Base-by-base conservation (phyloP, 2,797 vertebrate genomes). In the Somateria mollissima region DNA sequence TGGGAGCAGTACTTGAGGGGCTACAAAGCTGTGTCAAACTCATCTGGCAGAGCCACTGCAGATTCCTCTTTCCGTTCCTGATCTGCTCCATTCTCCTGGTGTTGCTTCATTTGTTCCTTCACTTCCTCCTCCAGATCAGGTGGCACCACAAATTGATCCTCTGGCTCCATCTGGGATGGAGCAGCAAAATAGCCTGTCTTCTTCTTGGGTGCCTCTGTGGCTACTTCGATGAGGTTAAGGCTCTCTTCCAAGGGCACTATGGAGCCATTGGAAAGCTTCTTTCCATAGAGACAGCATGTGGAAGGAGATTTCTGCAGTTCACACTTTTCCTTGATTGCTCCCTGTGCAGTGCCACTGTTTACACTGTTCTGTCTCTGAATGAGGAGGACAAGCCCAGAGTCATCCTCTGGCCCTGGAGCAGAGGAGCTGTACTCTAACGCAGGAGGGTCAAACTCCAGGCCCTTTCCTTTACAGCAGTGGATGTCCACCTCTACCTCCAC, bases 401-500 rank as follows among this genome's bases (percentile, higher is more conserved):
- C 97, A 66, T 98, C 97, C 84, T 98, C 98, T 12, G 95, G 90
- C 45, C 84, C 92, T 1, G 96, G 77, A 79, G 75, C 51, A 57
- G 94, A 79, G 79, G 97, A 96, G 13, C 75, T 78, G 77, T 98
- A 97, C 47, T 96, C 97, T 45, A 96, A 94, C 84, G 92, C 97
- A 49, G 98, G 97, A 2, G 91, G 90, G 60, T 97, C 96, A 43
- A 95, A 97, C 25, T 98, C 98, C 5, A 98, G 98, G 25, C 98
- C 97, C 65, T 98, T 98, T 88, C 99, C 99, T 97, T 98, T 98
- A 94, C 99, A 99, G 97, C 99, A 99, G 93, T 99, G 99, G 94
- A 99, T 99, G 94, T 99, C 99, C 25, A 99, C 99, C 94, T 99
- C 99, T 11, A 99, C 99, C 95, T 99, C 99, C 37, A 99, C 97